These are phyloP conservation scores for Trogon surrucura DNA, from an alignment of 2,113 vertebrate species.

Conservation along the genomic window DNA sequence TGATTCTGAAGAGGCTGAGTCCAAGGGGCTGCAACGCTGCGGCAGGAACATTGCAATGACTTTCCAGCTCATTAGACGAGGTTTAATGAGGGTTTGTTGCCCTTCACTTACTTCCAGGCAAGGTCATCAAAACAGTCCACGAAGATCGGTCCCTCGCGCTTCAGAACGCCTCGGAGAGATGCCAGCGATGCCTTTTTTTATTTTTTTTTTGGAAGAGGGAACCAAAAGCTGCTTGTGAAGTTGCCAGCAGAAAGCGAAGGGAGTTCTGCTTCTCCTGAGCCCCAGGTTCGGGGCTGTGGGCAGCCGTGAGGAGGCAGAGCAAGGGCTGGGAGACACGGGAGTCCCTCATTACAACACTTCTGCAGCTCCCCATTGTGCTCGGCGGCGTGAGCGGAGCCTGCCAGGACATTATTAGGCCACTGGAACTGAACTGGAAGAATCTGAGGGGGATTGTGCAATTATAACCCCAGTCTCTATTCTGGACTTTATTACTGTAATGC, in stretches of 20 bases:
- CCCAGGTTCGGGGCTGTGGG: background rate
- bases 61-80: slow-evolving; percentile 46
- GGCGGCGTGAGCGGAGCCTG: background rate
- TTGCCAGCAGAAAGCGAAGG: background rate
- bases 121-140: background rate
- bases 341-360: slow-evolving; percentile 20
- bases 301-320: background rate
- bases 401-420: slow-evolving; percentile 25
- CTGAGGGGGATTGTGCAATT: background rate
- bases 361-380: slow-evolving; percentile 22
- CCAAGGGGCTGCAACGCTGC: background rate
- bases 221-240: background rate
- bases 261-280: background rate
- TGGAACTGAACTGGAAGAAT: slow-evolving; percentile 55
- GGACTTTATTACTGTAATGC: background rate
- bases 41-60: background rate
- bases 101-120: background rate
- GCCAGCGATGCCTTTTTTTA: no score
- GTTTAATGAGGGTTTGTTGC: slow-evolving; percentile 46
- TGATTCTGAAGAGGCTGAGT: background rate
- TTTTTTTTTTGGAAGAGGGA: background rate
- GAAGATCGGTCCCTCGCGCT: background rate
- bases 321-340: background rate
- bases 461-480: background rate
- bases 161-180: background rate